A percentile compares a stretch with the other conserved stretches of the same genome.
Evolutionary conservation across 2,797 vertebrate genomes (phyloP).

Genomic region (Furcifer pardalis): DNA sequence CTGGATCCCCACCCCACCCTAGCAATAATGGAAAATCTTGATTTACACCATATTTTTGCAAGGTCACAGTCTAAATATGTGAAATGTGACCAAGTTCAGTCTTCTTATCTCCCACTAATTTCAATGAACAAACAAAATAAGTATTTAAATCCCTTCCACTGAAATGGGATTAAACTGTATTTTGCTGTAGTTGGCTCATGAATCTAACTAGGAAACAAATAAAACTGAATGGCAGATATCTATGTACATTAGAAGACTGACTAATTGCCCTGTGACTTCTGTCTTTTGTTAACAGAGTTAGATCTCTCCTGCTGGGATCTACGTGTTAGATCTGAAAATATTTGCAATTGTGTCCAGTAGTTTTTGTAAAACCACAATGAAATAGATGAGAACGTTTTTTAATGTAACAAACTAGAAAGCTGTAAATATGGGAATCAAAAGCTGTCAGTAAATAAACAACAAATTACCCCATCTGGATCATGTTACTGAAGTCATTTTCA

Average conservation of each 20-base stretch:
- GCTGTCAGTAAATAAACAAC: not conserved
- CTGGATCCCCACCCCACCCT: not conserved
- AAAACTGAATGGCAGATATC: too few relatives aligned
- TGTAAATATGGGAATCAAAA: not conserved
- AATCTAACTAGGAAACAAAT: not conserved
- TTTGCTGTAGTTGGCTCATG: too few relatives aligned
- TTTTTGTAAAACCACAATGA: not conserved
- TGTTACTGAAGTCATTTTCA: not conserved
- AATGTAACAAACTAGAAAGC: not conserved
- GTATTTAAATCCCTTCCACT: not conserved
- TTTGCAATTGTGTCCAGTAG: not conserved
- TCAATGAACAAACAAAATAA: not conserved
- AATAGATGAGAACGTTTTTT: not conserved
- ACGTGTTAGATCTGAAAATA: not conserved
- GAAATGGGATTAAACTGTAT: not conserved
- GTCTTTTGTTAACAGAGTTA: not conserved
- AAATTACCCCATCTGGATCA: not conserved
- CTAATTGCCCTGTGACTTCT: not conserved
- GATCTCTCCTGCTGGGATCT: not conserved
- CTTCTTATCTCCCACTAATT: not conserved
- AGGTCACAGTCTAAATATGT: not conserved
- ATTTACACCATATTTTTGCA: not conserved
- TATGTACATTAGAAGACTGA: not conserved
- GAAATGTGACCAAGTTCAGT: not conserved
- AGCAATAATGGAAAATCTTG: not conserved